phyloP scores from a whole-genome alignment of 2,113 vertebrate species.

The Otus sunia region DNA sequence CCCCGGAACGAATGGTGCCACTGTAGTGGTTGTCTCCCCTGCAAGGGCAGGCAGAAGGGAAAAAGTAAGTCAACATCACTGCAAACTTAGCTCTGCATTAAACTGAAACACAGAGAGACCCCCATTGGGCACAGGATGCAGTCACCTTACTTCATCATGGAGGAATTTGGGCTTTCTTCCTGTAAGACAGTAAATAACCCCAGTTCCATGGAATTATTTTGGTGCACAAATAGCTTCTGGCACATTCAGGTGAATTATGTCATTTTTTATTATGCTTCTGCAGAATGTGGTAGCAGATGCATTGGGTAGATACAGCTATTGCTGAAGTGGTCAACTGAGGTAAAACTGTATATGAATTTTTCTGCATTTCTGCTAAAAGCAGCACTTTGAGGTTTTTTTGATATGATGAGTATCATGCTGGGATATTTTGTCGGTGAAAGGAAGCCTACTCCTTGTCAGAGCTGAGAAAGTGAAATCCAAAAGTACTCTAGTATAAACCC shows the following conservation, averaged over 20 bases:
- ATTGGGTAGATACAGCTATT: background rate
- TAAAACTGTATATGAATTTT: background rate
- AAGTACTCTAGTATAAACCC: background rate
- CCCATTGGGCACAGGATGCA: background rate
- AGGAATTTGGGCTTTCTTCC: background rate
- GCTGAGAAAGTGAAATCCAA: background rate
- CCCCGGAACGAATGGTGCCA: conserved; percentile 82
- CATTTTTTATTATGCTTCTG: background rate
- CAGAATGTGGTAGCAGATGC: background rate
- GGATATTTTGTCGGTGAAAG: background rate
- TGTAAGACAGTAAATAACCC: background rate
- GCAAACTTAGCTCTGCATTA: background rate
- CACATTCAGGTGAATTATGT: background rate
- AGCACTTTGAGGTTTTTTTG: background rate
- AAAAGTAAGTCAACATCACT: background rate
- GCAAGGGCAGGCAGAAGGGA: background rate
- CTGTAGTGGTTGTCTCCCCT: conserved; percentile 92
- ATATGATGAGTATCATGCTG: background rate
- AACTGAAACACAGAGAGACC: background rate
- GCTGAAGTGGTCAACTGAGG: background rate
- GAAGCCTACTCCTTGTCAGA: background rate
- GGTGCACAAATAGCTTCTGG: background rate
- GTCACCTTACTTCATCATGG: background rate
- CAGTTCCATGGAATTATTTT: background rate
- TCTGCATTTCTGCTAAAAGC: background rate